Conservation (phyloP, 1,140 invertebrate species). For the Cotesia vestalis region DNA sequence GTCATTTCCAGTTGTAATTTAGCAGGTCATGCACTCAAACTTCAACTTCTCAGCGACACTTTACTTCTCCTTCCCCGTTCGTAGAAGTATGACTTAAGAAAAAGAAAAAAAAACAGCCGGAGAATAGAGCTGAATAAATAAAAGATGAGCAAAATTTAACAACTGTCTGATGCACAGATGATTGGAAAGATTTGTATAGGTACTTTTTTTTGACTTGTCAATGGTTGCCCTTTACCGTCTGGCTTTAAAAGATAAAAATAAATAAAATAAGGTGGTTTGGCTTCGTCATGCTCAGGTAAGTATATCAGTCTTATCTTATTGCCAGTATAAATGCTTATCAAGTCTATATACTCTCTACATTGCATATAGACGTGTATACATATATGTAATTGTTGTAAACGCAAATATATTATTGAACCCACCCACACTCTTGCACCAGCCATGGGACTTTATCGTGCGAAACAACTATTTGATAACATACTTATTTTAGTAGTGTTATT, state of each 20-base stretch:
- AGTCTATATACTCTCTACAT: not conserved
- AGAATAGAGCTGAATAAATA: no score
- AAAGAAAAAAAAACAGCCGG: no score
- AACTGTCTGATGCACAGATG: no score
- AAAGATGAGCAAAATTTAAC: no score
- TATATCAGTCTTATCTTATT: slow-evolving; percentile 18
- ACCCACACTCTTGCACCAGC: slow-evolving; percentile 7
- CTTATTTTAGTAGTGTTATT: not conserved
- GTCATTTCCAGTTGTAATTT: not conserved
- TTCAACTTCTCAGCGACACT: not conserved
- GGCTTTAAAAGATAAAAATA: slow-evolving; percentile 9
- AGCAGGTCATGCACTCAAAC: slow-evolving; percentile 14
- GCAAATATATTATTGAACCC: slow-evolving; percentile 14
- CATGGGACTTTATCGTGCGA: slow-evolving; percentile 11
- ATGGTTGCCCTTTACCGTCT: not conserved
- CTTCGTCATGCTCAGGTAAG: slow-evolving; percentile 15
- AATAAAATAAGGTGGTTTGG: not conserved
- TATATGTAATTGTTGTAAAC: not conserved
- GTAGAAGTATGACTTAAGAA: no score
- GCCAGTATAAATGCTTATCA: slow-evolving; percentile 7
- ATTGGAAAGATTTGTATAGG: no score
- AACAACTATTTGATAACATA: slow-evolving; percentile 12
- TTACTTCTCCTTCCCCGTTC: no score
- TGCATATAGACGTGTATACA: not conserved
- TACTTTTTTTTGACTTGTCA: no score